phyloP scores from a whole-genome alignment of 2,113 vertebrate genomes.

The Neofelis nebulosa region DNA sequence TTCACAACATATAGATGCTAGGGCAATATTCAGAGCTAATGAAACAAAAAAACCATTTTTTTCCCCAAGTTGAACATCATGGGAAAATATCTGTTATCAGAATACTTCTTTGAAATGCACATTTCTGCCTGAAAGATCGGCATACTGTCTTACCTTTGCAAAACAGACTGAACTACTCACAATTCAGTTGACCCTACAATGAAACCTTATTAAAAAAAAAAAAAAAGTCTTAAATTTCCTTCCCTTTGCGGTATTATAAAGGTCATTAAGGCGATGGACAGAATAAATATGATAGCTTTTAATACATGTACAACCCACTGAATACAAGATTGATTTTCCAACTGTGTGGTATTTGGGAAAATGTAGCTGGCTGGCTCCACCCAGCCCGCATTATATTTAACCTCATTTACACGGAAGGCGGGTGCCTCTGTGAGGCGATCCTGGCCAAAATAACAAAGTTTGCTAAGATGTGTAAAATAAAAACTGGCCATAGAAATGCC shows the following conservation, averaged over 20 bases:
- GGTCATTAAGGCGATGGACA: constrained; percentile 54
- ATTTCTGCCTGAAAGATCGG: constrained; percentile 53
- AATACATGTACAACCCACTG: background rate
- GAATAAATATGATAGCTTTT: constrained; percentile 61
- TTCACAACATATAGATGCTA: background rate
- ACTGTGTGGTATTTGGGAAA: constrained; percentile 44
- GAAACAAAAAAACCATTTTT: background rate
- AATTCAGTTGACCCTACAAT: constrained; percentile 31
- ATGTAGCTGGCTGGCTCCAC: background rate
- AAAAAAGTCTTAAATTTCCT: constrained; percentile 54
- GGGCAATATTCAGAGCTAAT: background rate
- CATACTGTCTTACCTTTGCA: constrained; percentile 41
- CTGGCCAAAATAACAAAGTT: background rate
- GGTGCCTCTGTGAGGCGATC: background rate
- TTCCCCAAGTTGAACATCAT: constrained; percentile 26
- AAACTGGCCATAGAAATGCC: constrained; percentile 23
- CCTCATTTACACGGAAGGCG: background rate
- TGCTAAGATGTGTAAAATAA: constrained; percentile 23
- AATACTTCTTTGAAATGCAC: constrained; percentile 55
- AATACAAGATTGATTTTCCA: constrained; percentile 47
- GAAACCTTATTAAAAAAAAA: constrained; percentile 34
- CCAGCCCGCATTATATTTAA: background rate
- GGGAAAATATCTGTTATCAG: constrained; percentile 60
- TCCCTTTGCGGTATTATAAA: constrained; percentile 36
- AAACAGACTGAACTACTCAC: constrained; percentile 49